phyloP scores from a whole-genome alignment of 2,888 invertebrate species.

The Uloborus plumipes region DNA sequence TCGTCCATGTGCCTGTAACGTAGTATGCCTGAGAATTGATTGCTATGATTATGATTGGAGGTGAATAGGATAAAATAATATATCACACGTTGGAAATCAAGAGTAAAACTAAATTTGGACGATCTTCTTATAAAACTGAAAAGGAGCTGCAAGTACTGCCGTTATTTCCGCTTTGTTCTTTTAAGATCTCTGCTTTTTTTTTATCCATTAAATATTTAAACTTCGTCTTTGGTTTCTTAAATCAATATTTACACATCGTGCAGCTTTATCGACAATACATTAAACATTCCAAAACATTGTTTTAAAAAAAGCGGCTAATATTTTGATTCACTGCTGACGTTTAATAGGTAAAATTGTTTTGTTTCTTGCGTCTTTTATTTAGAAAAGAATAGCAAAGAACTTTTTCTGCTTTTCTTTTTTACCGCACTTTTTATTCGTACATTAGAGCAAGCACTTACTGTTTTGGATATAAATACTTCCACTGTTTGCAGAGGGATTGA shows the following conservation, averaged over 20 bases:
- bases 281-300: too few relatives aligned
- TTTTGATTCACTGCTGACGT: too few relatives aligned
- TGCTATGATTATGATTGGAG: too few relatives aligned
- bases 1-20: too few relatives aligned
- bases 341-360: too few relatives aligned
- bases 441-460: conserved; percentile 5
- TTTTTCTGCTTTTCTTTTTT: conserved; percentile 52
- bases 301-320: background rate
- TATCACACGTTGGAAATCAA: too few relatives aligned
- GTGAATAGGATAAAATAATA: too few relatives aligned
- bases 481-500: conserved; percentile 51
- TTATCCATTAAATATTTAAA: conserved; percentile 61
- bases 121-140: too few relatives aligned
- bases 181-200: conserved; percentile 30
- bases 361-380: too few relatives aligned
- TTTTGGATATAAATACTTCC: conserved; percentile 49
- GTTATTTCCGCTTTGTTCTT: conserved; percentile 21
- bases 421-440: conserved; percentile 43
- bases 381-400: background rate
- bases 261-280: conserved; percentile 60
- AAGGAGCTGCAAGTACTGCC: too few relatives aligned
- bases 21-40: too few relatives aligned
- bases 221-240: conserved; percentile 61
- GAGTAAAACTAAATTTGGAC: too few relatives aligned
- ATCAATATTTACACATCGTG: conserved; percentile 62